These are phyloP conservation scores for Cryptosula pallasiana DNA, from an alignment of 2,888 invertebrate species.

Conservation along the genomic window DNA sequence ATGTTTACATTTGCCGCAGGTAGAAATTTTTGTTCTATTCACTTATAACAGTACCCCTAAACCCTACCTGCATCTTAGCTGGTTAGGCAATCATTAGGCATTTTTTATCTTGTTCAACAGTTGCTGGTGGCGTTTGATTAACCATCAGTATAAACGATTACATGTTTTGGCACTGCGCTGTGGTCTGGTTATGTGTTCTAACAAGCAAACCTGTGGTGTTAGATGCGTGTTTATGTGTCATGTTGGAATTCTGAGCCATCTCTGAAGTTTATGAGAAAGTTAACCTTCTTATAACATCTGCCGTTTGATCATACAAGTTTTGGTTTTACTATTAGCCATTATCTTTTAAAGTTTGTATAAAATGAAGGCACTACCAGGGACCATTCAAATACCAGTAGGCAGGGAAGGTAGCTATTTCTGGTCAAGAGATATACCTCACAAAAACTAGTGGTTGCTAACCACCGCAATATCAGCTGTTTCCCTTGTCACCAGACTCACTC, in stretches of 20 bases:
- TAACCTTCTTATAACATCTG: background rate
- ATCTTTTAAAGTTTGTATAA: too few relatives aligned
- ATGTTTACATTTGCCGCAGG: conserved; percentile 12
- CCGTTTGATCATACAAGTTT: background rate
- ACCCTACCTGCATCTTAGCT: too few relatives aligned
- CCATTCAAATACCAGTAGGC: too few relatives aligned
- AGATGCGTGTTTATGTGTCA: conserved; percentile 1
- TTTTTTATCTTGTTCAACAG: background rate
- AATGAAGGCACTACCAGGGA: too few relatives aligned
- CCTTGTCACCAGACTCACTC: too few relatives aligned
- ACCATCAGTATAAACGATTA: background rate
- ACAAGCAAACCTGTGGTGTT: background rate
- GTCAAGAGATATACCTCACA: too few relatives aligned
- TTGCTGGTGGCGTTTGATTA: background rate
- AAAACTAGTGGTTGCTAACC: too few relatives aligned
- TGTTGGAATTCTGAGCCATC: background rate
- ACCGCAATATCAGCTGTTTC: too few relatives aligned
- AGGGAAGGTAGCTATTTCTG: too few relatives aligned
- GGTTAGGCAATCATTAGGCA: too few relatives aligned
- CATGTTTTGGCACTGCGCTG: conserved; percentile 22
- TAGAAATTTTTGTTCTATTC: too few relatives aligned
- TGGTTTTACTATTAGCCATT: conserved; percentile 5
- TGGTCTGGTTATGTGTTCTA: background rate
- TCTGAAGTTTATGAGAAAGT: conserved; percentile 22
- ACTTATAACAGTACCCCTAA: too few relatives aligned